Percentiles rank a stretch among this genome's conserved stretches.
These are phyloP conservation scores for Anguilla pacifica DNA, from an alignment of 2,797 vertebrate genomes.

Conservation along the genomic window DNA sequence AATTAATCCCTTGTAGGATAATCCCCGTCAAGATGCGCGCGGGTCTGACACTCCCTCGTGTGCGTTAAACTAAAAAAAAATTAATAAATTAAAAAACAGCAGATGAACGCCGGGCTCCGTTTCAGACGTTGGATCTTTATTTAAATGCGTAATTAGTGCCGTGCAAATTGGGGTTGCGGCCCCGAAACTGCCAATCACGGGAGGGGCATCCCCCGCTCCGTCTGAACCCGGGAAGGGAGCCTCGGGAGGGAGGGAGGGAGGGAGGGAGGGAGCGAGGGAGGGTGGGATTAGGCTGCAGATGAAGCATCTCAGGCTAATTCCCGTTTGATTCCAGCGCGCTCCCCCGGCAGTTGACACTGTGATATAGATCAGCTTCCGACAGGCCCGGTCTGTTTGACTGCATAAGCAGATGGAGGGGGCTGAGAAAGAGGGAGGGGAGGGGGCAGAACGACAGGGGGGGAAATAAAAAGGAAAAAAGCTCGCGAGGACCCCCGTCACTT, in stretches of 20 bases:
- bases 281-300: neutral
- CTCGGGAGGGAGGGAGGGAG: neutral
- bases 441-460: too few species aligned
- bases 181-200: neutral
- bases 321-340: conserved; percentile 53
- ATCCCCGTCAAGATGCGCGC: neutral
- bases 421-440: neutral
- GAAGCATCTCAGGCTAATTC: conserved; percentile 51
- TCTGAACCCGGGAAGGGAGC: neutral
- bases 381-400: conserved; percentile 89
- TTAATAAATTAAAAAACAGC: neutral
- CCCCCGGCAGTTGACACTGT: conserved; percentile 42
- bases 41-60: neutral
- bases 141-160: conserved; percentile 5
- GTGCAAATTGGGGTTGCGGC: neutral
- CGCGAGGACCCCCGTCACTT: conserved; percentile 85
- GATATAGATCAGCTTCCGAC: conserved; percentile 90
- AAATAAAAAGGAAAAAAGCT: conserved; percentile 86
- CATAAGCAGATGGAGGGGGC: conserved; percentile 19
- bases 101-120: neutral
- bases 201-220: neutral
- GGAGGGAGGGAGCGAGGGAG: neutral
- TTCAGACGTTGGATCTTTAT: neutral
- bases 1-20: neutral
- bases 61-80: neutral